Evolutionary conservation across 2,113 vertebrate species (phyloP).

Genomic region (Hemiscyllium ocellatum): DNA sequence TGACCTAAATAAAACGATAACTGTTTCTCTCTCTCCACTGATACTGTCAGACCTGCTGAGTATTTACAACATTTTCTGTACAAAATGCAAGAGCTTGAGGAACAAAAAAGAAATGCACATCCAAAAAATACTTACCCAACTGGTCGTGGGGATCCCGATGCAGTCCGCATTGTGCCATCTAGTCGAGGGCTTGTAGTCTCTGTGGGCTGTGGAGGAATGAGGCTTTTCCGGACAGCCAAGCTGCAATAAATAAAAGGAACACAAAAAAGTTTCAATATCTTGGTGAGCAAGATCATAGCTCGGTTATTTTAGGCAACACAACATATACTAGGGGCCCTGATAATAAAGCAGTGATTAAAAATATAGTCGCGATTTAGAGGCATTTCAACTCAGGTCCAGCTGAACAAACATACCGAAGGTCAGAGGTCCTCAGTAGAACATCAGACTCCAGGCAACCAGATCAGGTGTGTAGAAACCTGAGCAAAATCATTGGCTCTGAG

Average conservation of each 20-base stretch:
- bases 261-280: background rate
- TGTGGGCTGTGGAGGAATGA: slow-evolving; percentile 79
- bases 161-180: slow-evolving; percentile 70
- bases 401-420: background rate
- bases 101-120: background rate
- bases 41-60: background rate
- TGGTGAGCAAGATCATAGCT: background rate
- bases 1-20: too few relatives aligned
- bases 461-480: background rate
- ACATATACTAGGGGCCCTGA: background rate
- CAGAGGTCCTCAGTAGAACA: background rate
- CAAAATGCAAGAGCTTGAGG: background rate
- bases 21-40: too few relatives aligned
- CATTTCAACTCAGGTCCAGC: background rate
- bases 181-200: slow-evolving; percentile 70
- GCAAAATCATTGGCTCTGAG: background rate
- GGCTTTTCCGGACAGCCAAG: slow-evolving; percentile 81
- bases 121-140: slow-evolving; percentile 66
- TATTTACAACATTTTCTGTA: too few relatives aligned
- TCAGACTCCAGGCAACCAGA: background rate
- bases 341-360: background rate
- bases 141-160: slow-evolving; percentile 82
- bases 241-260: slow-evolving; percentile 54
- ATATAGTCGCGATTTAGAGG: background rate
- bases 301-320: background rate